These are phyloP conservation scores for Marcusenius ussheri DNA, from an alignment of 2,113 vertebrate species.

Conservation along the genomic window DNA sequence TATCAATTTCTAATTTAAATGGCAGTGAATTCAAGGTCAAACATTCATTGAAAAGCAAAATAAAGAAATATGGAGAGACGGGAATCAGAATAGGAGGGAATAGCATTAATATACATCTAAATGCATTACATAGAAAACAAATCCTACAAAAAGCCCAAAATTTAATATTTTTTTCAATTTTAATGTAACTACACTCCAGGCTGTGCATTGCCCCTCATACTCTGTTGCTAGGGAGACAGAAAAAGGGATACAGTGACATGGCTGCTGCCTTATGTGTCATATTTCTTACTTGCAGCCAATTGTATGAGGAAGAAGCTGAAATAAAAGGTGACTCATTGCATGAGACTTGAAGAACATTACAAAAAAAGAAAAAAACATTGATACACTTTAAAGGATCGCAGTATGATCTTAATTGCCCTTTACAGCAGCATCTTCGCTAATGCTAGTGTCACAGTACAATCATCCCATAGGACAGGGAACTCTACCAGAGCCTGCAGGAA, in stretches of 20 bases:
- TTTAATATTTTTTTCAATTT: neutral
- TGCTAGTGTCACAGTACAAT: constrained; percentile 7
- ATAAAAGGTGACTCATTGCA: neutral
- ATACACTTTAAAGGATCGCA: neutral
- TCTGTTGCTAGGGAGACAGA: neutral
- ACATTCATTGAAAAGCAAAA: neutral
- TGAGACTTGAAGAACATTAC: neutral
- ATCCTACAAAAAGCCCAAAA: neutral
- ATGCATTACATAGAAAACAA: neutral
- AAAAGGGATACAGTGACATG: neutral
- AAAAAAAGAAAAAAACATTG: neutral
- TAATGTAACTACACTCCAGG: neutral
- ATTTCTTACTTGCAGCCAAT: neutral
- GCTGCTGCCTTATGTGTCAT: neutral
- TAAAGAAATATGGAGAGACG: neutral
- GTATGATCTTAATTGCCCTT: neutral
- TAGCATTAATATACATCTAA: neutral
- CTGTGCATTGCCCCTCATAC: neutral
- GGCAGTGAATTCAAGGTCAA: neutral
- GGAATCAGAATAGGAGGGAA: neutral
- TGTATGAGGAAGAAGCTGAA: neutral
- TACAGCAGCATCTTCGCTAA: neutral
- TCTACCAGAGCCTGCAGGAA: constrained; percentile 18
- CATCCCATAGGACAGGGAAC: constrained; percentile 20
- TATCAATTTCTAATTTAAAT: neutral